Evolutionary conservation across 1,140 invertebrate species (phyloP), one percentile per base, ranked within the genome.

Genomic region (Microvelia longipes): DNA sequence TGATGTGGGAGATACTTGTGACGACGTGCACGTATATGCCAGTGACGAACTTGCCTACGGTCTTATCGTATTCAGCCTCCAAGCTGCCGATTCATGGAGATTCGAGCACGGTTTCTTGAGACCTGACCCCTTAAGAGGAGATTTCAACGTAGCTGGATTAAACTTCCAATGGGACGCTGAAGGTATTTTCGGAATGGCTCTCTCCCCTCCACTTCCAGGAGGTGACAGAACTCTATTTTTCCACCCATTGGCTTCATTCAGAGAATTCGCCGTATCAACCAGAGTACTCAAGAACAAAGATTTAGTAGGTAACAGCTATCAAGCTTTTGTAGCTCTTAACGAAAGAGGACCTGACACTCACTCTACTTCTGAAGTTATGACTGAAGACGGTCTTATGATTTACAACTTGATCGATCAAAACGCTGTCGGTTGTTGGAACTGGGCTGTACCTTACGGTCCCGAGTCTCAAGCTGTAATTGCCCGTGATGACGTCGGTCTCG

Each of bases 111-210:
- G 87, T 67, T 92, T 83, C 77, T 91, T 91, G 77, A 83, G 88
- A 78, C 90, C 90, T 0, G 90, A 92, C 77, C 90, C 90, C 0
- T 75, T 91, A 1, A 80, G 83, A 25, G 89, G 90, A 70, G 88
- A 90, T 76, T 91, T 88, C 77, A 90, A 88, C 73, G 87, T 90
- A 61, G 87, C 84, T 2, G 89, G 89, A 1, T 77, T 91, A 0
- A 91, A 91, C 76, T 92, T 91, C 81, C 89, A 91, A 78, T 92
- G 90, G 90, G 83, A 82, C 2, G 84, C 86, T 65, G 90, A 92
- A 78, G 90, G 90, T 2, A 88, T 92, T 64, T 92, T 92, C 72
- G 90, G 90, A 0, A 87, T 92, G 78, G 84, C 86, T 0, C 75
- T 91, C 1, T 86, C 89, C 0, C 85, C 88, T 0, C 77, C 84